phyloP scores from a whole-genome alignment of 2,888 invertebrate genomes.

The Nephrotoma flavescens region DNA sequence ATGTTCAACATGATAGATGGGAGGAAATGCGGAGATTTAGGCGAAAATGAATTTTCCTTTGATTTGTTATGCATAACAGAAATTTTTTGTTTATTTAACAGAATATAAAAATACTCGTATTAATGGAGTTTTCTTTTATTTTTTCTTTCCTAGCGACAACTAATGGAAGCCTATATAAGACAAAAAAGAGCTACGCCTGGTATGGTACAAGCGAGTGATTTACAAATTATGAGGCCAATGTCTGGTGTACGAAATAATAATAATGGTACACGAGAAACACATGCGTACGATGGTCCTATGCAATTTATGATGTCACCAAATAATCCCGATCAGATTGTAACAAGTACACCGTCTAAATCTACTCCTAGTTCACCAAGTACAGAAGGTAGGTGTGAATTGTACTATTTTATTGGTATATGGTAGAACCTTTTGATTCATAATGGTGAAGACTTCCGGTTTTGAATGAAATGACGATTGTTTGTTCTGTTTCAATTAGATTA shows the following conservation, averaged over 20 bases:
- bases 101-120: neutral
- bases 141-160: constrained; percentile 47
- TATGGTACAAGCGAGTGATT: constrained; percentile 76
- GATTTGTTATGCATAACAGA: neutral
- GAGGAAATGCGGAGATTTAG: neutral
- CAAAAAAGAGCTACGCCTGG: constrained; percentile 73
- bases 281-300: constrained; percentile 67
- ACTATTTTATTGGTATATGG: neutral
- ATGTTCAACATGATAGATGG: neutral
- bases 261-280: constrained; percentile 21
- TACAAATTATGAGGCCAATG: constrained; percentile 53
- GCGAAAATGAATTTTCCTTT: neutral
- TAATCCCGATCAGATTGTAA: constrained; percentile 64
- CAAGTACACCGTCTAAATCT: constrained; percentile 24
- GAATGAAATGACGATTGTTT: too few species aligned
- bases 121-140: neutral
- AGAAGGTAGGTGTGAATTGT: constrained; percentile 18
- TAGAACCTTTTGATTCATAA: too few species aligned
- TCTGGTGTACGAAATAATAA: constrained; percentile 53
- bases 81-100: neutral
- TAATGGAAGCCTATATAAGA: constrained; percentile 79
- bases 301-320: constrained; percentile 70
- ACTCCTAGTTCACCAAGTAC: constrained; percentile 18
- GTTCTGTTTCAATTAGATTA: too few species aligned
- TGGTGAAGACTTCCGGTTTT: too few species aligned